Evolutionary conservation across 2,888 invertebrate genomes (phyloP), one percentile per base, ranked within the genome.

Genomic region (Neria commutata): DNA sequence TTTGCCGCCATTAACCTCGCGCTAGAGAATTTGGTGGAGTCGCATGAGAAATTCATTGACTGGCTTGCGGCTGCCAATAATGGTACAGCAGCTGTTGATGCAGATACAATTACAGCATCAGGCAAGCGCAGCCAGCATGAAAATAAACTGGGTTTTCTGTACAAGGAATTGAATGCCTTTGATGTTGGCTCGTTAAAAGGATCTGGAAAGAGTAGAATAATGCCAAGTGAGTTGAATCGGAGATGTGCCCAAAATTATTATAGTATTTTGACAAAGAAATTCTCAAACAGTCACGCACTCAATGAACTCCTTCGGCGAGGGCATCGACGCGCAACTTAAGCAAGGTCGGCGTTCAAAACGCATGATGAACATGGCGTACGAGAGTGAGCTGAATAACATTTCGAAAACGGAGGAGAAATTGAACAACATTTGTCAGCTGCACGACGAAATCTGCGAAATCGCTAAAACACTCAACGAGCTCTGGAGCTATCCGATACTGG

Each of bases 401-500:
- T 53, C 64, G 4, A 78, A 79, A 61, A 74, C 81, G 56, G 81
- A 82, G 58, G 75, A 72, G 10, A 81, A 80, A 61, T 64, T 82
- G 3, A 80, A 79, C 52, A 77, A 75, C 60, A 68, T 81, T n/a
- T 82, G 82, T 37, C 80, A 80, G 60, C 60, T 81, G 26, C 82
- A 82, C 50, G 82, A 82, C 66, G 81, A 82, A 67, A 75, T 82
- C 37, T 82, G 82, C 58, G 82, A 82, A 67, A 77, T 82, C 63
- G 81, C 78, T 40, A 81, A 80, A 62, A 65, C 70, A 6, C 66
- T 81, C 29, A 82, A 82, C 64, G 76, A 76, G 16, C 66, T 82
- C 26, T 82, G 80, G 79, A 82, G 80, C 56, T 77, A 79, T 67
- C 81, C 81, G 3, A 79, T 82, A 54, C 63, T 82, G 11, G 68